Base-by-base conservation (phyloP, 2,797 vertebrate species). In the Anabacerthia variegaticeps region DNA sequence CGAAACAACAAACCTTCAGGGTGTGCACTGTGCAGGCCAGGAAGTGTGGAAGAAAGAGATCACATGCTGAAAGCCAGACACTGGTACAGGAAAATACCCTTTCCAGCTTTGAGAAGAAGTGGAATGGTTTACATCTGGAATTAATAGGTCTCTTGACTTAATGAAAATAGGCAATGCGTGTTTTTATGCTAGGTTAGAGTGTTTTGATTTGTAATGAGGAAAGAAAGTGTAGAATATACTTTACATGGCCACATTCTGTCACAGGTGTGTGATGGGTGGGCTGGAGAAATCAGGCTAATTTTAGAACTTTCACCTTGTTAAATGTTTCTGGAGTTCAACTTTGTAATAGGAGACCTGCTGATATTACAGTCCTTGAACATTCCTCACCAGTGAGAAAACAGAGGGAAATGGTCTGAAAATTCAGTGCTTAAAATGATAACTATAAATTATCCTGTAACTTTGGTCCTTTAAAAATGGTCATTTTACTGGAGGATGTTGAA, bases 261-360 rank as follows among this genome's bases (percentile, higher is more conserved):
- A 76, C 88, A 95, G 76, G 79, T 91, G 82, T 93, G 43, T 76
- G 85, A 89, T 75, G 74, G 78, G 83, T 87, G 82, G 80, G 83
- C 66, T 84, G 52, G 41, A 86, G 67, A 88, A 96, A 93, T 74
- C 0, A 1, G 91, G 76, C 71, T 96, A 93, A 92, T 88, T 96
- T 97, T 95, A 94, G 95, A 95, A 90, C 77, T 76, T 94, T 71
- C 91, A 95, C 93, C 85, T 93, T 96, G 69, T 94, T 94, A 93
- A 96, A 91, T 46, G 55, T 92, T 95, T 84, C 89, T 96, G 85
- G 85, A 91, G 32, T 93, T 95, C 81, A 88, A 91, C 88, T 94
- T 95, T 91, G 83, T 92, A 96, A 92, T 90, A 82, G 77, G 67
- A 96, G 82, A 82, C 73, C 9, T 36, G 85, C 79, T 96, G 95